A percentile compares a stretch with the other conserved stretches of the same genome.
Conservation (phyloP, 2,113 vertebrate genomes). For the Apteryx owenii region DNA sequence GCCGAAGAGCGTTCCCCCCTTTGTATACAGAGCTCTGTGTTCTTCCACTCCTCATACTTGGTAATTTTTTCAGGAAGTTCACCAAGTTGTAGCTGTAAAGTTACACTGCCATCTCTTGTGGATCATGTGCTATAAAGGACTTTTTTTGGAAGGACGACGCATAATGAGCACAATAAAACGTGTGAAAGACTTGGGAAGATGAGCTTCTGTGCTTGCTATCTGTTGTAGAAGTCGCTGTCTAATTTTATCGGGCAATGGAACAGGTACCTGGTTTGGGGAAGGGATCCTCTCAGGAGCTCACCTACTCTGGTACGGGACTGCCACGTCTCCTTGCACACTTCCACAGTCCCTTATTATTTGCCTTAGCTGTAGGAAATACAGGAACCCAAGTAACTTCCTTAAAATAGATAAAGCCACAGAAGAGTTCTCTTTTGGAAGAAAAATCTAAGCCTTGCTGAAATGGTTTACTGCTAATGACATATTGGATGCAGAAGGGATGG, state of each 20-base stretch:
- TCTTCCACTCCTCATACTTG: constrained; percentile 50
- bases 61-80: constrained; percentile 37
- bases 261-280: background rate
- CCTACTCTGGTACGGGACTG: background rate
- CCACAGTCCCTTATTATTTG: background rate
- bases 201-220: constrained; percentile 39
- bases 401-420: rapidly evolving
- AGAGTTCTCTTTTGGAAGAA: background rate
- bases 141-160: constrained; percentile 66
- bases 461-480: background rate
- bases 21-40: background rate
- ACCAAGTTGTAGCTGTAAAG: constrained; percentile 46
- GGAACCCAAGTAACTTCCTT: background rate
- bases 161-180: constrained; percentile 53
- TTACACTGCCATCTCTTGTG: constrained; percentile 40
- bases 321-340: background rate
- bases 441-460: background rate
- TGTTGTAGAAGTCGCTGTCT: constrained; percentile 43
- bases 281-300: background rate
- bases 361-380: background rate
- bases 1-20: rapidly evolving
- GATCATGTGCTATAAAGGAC: constrained; percentile 43
- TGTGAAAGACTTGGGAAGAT: constrained; percentile 60
- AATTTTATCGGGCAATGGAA: background rate
- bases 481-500: background rate